Conservation (phyloP, 2,888 invertebrate species). For the Drosophila testacea region DNA sequence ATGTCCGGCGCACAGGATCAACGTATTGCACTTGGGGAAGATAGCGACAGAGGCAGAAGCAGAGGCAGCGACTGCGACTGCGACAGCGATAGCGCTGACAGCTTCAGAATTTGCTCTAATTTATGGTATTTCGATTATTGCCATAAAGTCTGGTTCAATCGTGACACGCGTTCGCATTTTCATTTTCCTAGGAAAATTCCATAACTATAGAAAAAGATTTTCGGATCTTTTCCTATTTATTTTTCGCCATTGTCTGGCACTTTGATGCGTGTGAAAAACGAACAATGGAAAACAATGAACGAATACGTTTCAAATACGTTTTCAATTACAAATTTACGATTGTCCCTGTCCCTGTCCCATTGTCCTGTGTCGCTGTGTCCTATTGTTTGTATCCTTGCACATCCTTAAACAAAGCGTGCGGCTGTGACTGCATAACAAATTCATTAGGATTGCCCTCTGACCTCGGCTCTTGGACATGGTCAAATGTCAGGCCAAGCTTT, state of each 20-base stretch:
- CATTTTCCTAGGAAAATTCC: constrained; percentile 54
- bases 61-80: background rate
- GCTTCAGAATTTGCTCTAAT: constrained; percentile 32
- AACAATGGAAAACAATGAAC: constrained; percentile 32
- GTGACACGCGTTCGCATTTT: constrained; percentile 67
- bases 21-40: constrained; percentile 7
- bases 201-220: constrained; percentile 21
- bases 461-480: background rate
- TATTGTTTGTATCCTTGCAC: constrained; percentile 40
- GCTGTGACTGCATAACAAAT: constrained; percentile 63
- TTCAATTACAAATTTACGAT: constrained; percentile 78
- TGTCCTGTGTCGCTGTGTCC: constrained; percentile 8
- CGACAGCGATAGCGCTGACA: constrained; percentile 36
- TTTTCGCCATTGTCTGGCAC: constrained; percentile 33
- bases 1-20: constrained; percentile 59
- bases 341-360: constrained; percentile 41
- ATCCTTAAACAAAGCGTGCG: constrained; percentile 55
- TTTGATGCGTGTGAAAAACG: constrained; percentile 41
- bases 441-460: constrained; percentile 42
- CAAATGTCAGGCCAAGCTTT: constrained; percentile 47
- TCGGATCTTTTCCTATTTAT: constrained; percentile 19
- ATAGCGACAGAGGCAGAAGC: background rate
- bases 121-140: constrained; percentile 31
- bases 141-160: constrained; percentile 38
- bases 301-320: constrained; percentile 62